Conservation (phyloP, 2,113 vertebrate species). For the Eulemur macaco region DNA sequence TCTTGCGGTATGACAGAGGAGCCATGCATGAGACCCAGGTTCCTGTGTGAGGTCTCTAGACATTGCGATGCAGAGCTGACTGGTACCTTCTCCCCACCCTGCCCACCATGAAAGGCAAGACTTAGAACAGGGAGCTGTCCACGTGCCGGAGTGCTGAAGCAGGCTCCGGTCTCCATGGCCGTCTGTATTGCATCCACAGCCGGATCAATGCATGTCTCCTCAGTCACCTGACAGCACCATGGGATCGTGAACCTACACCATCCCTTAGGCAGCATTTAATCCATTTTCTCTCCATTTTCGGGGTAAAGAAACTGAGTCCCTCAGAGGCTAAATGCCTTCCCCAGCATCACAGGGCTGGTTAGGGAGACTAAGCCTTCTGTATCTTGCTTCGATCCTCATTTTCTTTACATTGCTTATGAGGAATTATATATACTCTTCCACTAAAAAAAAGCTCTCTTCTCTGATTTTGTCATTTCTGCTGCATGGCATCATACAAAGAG, state of each 20-base stretch:
- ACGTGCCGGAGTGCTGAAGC: neutral
- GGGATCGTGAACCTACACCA: neutral
- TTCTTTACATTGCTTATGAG: neutral
- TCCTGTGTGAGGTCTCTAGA: neutral
- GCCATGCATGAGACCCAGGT: neutral
- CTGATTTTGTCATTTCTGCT: neutral
- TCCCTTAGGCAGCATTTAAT: neutral
- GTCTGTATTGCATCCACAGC: neutral
- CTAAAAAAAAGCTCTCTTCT: neutral
- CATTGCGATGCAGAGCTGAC: neutral
- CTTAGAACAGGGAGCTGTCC: slow-evolving; percentile 26
- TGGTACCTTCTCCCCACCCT: neutral
- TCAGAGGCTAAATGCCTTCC: neutral
- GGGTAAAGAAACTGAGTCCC: neutral
- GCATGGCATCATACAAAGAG: neutral
- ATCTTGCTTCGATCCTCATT: neutral
- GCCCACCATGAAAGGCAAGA: neutral
- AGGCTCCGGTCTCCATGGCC: rapidly evolving
- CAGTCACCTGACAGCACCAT: neutral
- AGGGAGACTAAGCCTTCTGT: neutral
- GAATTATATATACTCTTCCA: neutral
- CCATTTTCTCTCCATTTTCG: neutral
- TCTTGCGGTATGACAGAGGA: neutral
- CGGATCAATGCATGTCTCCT: neutral
- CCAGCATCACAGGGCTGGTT: neutral